Evolutionary conservation across 2,888 invertebrate genomes (phyloP).

Genomic region (Patella ulyssiponensis): DNA sequence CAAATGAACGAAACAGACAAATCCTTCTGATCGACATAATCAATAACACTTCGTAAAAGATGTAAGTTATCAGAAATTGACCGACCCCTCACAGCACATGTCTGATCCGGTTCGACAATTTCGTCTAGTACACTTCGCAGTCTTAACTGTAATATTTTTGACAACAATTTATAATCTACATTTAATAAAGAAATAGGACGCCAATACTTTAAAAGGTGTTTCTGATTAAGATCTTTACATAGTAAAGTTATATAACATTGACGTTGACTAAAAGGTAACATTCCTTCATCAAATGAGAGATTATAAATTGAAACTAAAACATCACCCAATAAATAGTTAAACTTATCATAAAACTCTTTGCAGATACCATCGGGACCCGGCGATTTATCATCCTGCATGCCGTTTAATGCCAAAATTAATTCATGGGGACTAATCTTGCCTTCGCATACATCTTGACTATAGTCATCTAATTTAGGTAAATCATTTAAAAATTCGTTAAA

Average conservation of each 20-base stretch:
- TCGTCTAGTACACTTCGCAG: conserved; percentile 33
- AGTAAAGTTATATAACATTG: conserved; percentile 35
- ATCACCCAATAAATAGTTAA: conserved; percentile 30
- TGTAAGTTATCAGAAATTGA: conserved; percentile 46
- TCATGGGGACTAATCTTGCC: conserved; percentile 14
- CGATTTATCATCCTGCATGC: conserved; percentile 36
- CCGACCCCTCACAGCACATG: conserved; percentile 41
- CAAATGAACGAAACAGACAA: conserved; percentile 35
- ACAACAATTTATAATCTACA: conserved; percentile 45
- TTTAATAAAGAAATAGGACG: conserved; percentile 48
- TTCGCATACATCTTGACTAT: conserved; percentile 8
- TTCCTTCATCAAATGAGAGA: conserved; percentile 27
- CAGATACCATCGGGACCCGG: conserved; percentile 44
- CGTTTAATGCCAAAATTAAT: conserved; percentile 23
- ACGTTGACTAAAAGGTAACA: conserved; percentile 29
- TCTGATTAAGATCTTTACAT: conserved; percentile 41
- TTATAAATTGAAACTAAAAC: conserved; percentile 26
- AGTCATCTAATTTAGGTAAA: conserved; percentile 15
- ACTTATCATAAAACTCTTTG: conserved; percentile 40
- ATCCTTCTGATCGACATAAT: conserved; percentile 43
- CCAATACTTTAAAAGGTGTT: conserved; percentile 38
- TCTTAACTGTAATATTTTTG: conserved; percentile 42
- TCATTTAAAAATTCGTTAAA: conserved; percentile 16
- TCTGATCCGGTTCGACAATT: conserved; percentile 42
- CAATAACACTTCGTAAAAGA: conserved; percentile 38